Evolutionary conservation across 1,140 invertebrate genomes (phyloP), one percentile per base, ranked within the genome.

Genomic region (Aphelinus certus): DNA sequence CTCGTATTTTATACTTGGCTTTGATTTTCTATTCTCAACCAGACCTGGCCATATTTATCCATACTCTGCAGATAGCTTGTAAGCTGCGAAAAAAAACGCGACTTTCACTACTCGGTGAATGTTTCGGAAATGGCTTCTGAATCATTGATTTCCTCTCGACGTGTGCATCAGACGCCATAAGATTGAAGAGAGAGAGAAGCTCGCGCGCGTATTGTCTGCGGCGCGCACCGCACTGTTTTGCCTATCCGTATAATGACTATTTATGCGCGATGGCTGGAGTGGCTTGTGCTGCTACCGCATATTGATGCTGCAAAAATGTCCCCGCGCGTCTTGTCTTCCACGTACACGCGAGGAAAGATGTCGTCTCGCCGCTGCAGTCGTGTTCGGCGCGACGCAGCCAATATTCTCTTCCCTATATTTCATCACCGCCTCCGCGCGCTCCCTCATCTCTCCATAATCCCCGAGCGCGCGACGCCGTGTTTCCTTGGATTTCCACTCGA

Each of bases 211-310:
- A 57, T 57, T 57, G 56, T 57, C 56, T 10, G 9, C 10, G 10
- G 56, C 56, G 26, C 56, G 26, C 4, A 26, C 26, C 26, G 26
- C 26, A 26, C 26, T 26, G 26, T 26, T 57, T n/a, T 7, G 56
- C 45, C 60, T 3, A 4, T 61, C 26, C 26, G 60, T 5, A 46
- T 61, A 61, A 61, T 61, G 60, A 61, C 26, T 61, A 61, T 61
- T 61, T 61, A 61, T 61, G 60, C 26, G 60, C 2, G 9, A 43
- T 2, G 60, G 3, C 26, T 57, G 9, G 26, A 26, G 4, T n/a
- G 9, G 56, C 56, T 57, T 3, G 3, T 10, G 4, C 4, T 57
- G 10, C 4, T 57, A n/a, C 26, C 56, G 43, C 45, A 9, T 61
- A 61, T 9, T 45, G 26, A 26, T 26, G 26, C 26, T 26, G 26